phyloP scores from a whole-genome alignment of 2,888 invertebrate genomes.

The Luperina testacea region DNA sequence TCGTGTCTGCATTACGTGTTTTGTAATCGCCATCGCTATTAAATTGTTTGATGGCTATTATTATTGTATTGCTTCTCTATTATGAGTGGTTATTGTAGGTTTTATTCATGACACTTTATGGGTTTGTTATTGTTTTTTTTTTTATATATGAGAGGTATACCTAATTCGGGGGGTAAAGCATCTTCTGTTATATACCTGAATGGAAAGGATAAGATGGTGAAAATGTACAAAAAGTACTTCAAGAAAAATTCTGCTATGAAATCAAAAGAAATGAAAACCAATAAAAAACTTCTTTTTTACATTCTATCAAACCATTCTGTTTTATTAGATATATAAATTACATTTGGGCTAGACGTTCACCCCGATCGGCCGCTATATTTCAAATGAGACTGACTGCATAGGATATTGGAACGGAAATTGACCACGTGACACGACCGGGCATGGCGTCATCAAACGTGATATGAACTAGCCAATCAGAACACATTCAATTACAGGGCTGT shows the following conservation, averaged over 20 bases:
- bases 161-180: neutral
- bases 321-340: conserved; percentile 49
- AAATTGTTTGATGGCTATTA: conserved; percentile 49
- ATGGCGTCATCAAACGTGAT: conserved; percentile 83
- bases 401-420: conserved; percentile 88
- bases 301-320: conserved; percentile 16
- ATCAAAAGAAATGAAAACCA: neutral
- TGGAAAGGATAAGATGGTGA: neutral
- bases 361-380: conserved; percentile 58
- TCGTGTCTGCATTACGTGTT: conserved; percentile 49
- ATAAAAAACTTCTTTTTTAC: neutral
- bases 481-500: conserved; percentile 82
- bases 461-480: conserved; percentile 85
- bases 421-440: conserved; percentile 84
- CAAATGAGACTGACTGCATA: conserved; percentile 77
- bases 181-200: neutral
- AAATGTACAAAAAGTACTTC: neutral
- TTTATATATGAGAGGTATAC: too few relatives aligned
- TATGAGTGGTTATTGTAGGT: conserved; percentile 31
- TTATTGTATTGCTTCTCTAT: conserved; percentile 32
- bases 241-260: neutral
- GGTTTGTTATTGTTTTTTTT: neutral
- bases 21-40: conserved; percentile 51
- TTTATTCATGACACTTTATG: conserved; percentile 20
- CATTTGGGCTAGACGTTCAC: conserved; percentile 59